Percentiles rank a stretch among this genome's conserved stretches.
Conservation (phyloP, 2,888 invertebrate species). For the Tubulanus polymorphus region DNA sequence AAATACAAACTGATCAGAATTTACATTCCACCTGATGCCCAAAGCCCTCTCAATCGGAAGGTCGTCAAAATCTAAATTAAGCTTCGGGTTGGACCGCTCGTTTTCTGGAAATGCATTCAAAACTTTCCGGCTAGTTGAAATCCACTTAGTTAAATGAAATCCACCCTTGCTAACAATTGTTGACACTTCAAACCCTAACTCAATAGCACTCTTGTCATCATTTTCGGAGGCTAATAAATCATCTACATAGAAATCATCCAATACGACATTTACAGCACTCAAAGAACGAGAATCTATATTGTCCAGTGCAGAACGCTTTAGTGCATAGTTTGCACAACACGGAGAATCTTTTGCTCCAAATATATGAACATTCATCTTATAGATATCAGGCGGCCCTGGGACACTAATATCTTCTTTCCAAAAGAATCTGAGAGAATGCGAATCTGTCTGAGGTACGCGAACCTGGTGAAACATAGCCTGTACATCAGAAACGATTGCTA, state of each 20-base stretch:
- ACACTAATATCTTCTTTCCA: too few species aligned
- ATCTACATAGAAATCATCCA: neutral
- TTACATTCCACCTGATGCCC: neutral
- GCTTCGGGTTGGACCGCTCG: too few species aligned
- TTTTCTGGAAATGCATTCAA: neutral
- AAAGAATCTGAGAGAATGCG: too few species aligned
- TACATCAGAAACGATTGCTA: too few species aligned
- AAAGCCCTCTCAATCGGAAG: neutral
- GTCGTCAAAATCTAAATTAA: neutral
- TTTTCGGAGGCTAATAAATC: neutral
- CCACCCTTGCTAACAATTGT: neutral
- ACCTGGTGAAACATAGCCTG: too few species aligned
- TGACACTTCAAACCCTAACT: neutral
- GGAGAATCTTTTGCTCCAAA: slow-evolving; percentile 2
- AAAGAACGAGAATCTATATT: neutral
- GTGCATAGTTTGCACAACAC: slow-evolving; percentile 1
- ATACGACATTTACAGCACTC: neutral
- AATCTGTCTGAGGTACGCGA: too few species aligned
- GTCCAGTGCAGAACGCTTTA: neutral
- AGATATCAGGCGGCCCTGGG: neutral
- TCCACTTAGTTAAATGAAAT: neutral
- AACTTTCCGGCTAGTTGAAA: neutral
- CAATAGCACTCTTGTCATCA: neutral
- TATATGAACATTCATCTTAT: neutral
- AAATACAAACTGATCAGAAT: neutral